phyloP scores from a whole-genome alignment of 92 coral and sea anemone species.

The Zoanthus gigantus region DNA sequence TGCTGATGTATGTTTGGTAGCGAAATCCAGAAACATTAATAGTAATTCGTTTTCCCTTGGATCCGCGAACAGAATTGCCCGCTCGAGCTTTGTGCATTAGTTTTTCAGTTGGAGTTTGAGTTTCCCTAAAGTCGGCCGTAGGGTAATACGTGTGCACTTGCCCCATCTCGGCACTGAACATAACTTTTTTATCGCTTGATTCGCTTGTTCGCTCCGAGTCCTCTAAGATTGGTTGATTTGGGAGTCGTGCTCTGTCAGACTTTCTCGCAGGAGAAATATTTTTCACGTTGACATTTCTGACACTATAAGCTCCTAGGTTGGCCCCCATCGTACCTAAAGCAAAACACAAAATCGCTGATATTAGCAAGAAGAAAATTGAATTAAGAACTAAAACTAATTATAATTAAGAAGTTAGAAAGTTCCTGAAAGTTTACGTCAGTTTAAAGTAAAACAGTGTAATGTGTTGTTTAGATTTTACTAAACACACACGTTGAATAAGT shows the following conservation, averaged over 20 bases:
- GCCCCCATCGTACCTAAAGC: slow-evolving; percentile 42
- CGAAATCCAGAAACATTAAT: slow-evolving; percentile 95
- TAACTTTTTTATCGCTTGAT: slow-evolving; percentile 32
- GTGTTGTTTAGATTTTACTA: not conserved
- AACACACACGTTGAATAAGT: not conserved
- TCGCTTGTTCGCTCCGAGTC: slow-evolving; percentile 39
- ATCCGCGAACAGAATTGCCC: slow-evolving; percentile 15
- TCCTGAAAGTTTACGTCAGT: not conserved
- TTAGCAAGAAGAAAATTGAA: not conserved
- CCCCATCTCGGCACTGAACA: slow-evolving; percentile 46
- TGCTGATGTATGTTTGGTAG: slow-evolving; percentile 81
- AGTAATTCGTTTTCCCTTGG: slow-evolving; percentile 65
- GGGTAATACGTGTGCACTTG: slow-evolving; percentile 32
- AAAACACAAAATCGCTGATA: not conserved
- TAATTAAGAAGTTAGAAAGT: not conserved
- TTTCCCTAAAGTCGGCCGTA: slow-evolving; percentile 35
- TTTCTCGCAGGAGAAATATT: slow-evolving; percentile 10
- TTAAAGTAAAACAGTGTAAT: not conserved
- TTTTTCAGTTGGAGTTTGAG: slow-evolving; percentile 31
- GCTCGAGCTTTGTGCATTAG: slow-evolving; percentile 5
- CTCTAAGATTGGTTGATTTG: slow-evolving; percentile 5
- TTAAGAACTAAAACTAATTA: not conserved
- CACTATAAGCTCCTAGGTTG: slow-evolving; percentile 42
- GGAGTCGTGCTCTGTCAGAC: slow-evolving; percentile 18
- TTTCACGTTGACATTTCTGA: slow-evolving; percentile 24